Evolutionary conservation across 1,140 invertebrate species (phyloP), one percentile per base, ranked within the genome.

Genomic region (Drosophila nikananu): DNA sequence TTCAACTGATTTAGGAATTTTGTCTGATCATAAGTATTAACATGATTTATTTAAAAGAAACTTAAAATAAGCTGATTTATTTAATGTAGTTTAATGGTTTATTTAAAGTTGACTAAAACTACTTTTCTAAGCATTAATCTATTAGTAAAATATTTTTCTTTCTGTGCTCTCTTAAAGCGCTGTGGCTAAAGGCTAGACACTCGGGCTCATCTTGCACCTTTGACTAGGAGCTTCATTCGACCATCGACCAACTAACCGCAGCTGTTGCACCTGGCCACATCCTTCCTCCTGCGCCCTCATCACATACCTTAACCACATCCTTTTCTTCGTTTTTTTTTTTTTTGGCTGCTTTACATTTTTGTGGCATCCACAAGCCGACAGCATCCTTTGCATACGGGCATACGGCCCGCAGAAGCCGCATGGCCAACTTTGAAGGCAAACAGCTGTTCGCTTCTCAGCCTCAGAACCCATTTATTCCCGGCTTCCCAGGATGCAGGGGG

Each of bases 231-330:
- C 52, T 75, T 62, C 63, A 39, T 76, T 65, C 37, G 48, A 17
- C 58, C 65, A 60, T 73, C 68, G 37, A 37, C n/a, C 57, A 62
- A 67, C 58, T 37, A 68, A 58, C 75, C 75, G 63, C 81, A 84
- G 81, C 81, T 84, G 81, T 84, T 84, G 81, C 81, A 84, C 65
- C 75, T 82, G 60, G 46, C 54, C 64, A 21, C 42, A 23, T 51
- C 25, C 41, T 61, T 42, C 15, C 32, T 39, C 54, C 21, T 55
- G 21, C 9, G 8, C 57, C 70, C 49, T 44, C 19, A 12, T 13
- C 64, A 19, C 54, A 37, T 39, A 57, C 23, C 57, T 25, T 19
- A 25, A 41, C 5, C 21, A 13, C 35, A n/a, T 27, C 23, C 46
- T 61, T 51, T 19, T 19, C 30, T 13, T 61, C 12, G 13, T 15